Percentiles rank a stretch among this genome's conserved stretches.
These are phyloP conservation scores for Phocoena sinus DNA, from an alignment of 2,113 vertebrate genomes.

Conservation along the genomic window DNA sequence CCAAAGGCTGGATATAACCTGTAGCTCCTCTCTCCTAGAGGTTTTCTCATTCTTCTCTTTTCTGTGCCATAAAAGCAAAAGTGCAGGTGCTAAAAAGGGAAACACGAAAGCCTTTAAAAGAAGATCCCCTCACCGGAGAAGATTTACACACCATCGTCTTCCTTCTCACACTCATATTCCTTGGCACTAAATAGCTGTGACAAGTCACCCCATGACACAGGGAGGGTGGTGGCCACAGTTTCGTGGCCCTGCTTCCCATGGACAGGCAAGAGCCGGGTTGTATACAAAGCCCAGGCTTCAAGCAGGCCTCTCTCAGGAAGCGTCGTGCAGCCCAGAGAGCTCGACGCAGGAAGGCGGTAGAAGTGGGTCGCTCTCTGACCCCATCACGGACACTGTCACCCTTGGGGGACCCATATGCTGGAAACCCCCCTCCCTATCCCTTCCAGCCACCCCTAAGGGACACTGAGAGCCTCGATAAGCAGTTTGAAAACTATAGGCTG, in stretches of 20 bases:
- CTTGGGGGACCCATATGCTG: neutral
- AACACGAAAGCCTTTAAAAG: neutral
- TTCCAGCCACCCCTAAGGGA: neutral
- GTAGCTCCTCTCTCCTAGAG: neutral
- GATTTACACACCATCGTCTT: neutral
- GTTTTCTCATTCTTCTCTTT: neutral
- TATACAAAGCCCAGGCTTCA: neutral
- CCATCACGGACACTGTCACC: neutral
- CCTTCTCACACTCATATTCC: neutral
- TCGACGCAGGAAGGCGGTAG: neutral
- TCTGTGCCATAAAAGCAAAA: neutral
- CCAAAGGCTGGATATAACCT: neutral
- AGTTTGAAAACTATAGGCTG: neutral
- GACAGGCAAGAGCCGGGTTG: neutral
- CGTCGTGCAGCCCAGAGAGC: neutral
- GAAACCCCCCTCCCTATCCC: neutral
- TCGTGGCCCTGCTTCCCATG: neutral
- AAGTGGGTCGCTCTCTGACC: neutral
- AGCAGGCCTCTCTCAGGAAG: neutral
- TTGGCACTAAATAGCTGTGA: neutral
- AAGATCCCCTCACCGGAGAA: neutral
- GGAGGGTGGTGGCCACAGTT: neutral
- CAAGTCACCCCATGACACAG: neutral
- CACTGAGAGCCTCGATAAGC: neutral
- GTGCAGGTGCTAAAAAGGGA: neutral